Base-by-base conservation (phyloP, 1,140 invertebrate species). In the Aphis gossypii region DNA sequence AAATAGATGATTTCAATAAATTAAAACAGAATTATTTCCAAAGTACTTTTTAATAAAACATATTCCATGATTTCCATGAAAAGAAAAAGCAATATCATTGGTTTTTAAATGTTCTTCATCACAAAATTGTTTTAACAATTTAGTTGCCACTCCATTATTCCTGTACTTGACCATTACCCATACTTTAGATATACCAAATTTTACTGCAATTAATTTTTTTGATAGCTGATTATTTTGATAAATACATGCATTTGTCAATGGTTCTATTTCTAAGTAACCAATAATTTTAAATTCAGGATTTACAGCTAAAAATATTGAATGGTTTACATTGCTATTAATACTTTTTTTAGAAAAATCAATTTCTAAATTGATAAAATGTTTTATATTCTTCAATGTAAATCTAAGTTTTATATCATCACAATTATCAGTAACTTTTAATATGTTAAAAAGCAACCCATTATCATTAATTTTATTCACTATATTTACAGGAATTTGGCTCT, bases 151-250 rank as follows among this genome's bases (percentile, higher is more conserved):
- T 54, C 91, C 91, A 84, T n/a, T 35, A 18, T 83, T 92, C 46
- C 91, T 92, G 84, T 51, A 92, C 44, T 38, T 92, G 2, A 92
- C 82, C 76, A 84, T 92, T 4, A 92, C 82, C 91, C 91, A 92
- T 54, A 92, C 41, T 41, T 92, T 92, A 21, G 82, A 48, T 83
- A 92, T 35, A 1, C 91, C 91, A 84, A 92, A 92, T 84, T 92
- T 92, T 3, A 92, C 91, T 23, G n/a, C 3, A 51, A 84, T 38
- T 20, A 92, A 54, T 41, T 84, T 41, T 11, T 84, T 14, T 38
- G 91, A 83, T 51, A 92, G 46, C 18, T 41, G 41, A 92, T 25
- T 51, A 6, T 92, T 44, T 83, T 83, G 41, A 82, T 51, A 83
- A 38, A 60, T 30, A 41, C 76, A 84, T 25, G 91, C 91, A 20